Evolutionary conservation across 2,888 invertebrate genomes (phyloP).

Genomic region (Ecliptopera silaceata): DNA sequence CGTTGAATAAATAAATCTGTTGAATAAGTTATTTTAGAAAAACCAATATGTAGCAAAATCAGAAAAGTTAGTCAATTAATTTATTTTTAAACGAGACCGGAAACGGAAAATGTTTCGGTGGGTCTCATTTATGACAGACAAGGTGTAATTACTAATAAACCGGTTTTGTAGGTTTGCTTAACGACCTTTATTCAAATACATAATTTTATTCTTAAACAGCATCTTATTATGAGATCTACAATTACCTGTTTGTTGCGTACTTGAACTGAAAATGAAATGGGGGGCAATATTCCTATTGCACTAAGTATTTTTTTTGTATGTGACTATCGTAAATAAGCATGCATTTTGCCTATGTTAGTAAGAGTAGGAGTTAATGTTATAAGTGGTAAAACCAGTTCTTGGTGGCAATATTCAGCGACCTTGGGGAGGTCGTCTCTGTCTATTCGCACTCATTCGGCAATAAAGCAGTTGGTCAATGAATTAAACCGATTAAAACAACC

Average conservation of each 20-base stretch:
- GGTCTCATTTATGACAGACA: slow-evolving; percentile 27
- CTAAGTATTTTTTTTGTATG: too few species aligned
- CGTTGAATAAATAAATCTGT: too few species aligned
- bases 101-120: slow-evolving; percentile 37
- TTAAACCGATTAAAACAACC: slow-evolving; percentile 77
- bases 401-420: slow-evolving; percentile 60
- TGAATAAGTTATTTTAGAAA: too few species aligned
- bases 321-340: not conserved
- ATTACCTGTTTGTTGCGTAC: too few species aligned
- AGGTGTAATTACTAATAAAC: slow-evolving; percentile 27
- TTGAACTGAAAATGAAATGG: too few species aligned
- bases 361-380: not conserved
- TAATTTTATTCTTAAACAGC: not conserved
- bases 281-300: too few species aligned
- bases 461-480: slow-evolving; percentile 78
- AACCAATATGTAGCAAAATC: not conserved
- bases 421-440: slow-evolving; percentile 72
- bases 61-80: slow-evolving; percentile 6
- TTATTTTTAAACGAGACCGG: slow-evolving; percentile 26
- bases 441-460: slow-evolving; percentile 66
- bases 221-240: too few species aligned
- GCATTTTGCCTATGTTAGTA: not conserved
- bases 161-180: slow-evolving; percentile 19
- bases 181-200: not conserved
- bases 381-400: slow-evolving; percentile 38